Percentiles rank a stretch among this genome's conserved stretches.
These are phyloP conservation scores for Agonopterix arenella DNA, from an alignment of 2,888 invertebrate genomes.

Conservation along the genomic window DNA sequence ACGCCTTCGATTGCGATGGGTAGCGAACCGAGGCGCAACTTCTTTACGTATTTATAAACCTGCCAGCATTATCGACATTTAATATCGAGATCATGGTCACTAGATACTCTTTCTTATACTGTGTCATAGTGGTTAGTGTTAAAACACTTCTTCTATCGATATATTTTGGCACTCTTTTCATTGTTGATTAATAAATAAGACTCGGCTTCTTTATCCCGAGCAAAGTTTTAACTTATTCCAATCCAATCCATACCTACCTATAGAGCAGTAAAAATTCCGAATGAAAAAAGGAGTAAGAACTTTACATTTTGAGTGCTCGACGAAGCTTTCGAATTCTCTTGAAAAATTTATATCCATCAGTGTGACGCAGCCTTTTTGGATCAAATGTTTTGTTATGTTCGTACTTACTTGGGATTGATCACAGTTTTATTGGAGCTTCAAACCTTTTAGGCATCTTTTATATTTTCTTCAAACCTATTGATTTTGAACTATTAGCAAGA, in stretches of 20 bases:
- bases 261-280: constrained; percentile 19
- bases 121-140: too few species aligned
- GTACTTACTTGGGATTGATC: neutral
- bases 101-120: too few species aligned
- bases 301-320: constrained; percentile 25
- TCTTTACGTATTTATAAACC: constrained; percentile 17
- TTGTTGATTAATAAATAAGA: too few species aligned
- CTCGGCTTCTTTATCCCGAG: too few species aligned
- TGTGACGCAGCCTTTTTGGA: constrained; percentile 23
- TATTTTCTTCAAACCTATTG: too few species aligned
- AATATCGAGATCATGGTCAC: too few species aligned
- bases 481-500: neutral
- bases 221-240: neutral
- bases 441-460: too few species aligned
- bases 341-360: constrained; percentile 40
- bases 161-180: too few species aligned
- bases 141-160: too few species aligned
- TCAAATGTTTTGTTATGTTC: neutral
- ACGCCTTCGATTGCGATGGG: constrained; percentile 44
- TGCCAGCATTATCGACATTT: neutral
- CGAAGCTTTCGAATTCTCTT: constrained; percentile 29
- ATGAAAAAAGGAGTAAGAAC: constrained; percentile 20
- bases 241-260: neutral
- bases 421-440: too few species aligned
- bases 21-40: constrained; percentile 29